These are phyloP conservation scores for Chrysogorgia sp. DNA, from an alignment of 92 coral and sea anemone species.

Conservation along the genomic window DNA sequence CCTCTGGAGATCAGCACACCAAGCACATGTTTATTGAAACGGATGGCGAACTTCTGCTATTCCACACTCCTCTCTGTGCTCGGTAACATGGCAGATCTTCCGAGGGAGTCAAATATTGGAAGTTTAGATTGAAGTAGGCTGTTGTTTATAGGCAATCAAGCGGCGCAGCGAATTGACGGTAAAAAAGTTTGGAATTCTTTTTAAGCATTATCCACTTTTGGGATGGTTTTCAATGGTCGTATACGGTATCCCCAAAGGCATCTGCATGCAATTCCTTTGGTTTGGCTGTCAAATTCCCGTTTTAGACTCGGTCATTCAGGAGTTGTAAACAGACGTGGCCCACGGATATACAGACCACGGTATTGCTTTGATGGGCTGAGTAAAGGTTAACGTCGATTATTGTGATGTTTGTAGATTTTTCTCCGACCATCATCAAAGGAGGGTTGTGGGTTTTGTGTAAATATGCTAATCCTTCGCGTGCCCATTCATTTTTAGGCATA, in stretches of 20 bases:
- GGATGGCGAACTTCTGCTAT: background rate
- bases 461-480: conserved; percentile 34
- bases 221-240: conserved; percentile 5
- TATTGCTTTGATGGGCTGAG: conserved; percentile 4
- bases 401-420: conserved; percentile 6
- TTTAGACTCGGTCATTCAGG: conserved; percentile 13
- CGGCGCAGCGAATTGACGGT: background rate
- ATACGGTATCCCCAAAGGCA: background rate
- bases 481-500: conserved; percentile 20
- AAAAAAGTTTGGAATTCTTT: conserved; percentile 19
- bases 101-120: background rate
- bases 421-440: background rate
- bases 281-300: background rate
- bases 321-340: conserved; percentile 2
- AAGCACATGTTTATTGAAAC: background rate
- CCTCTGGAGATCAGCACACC: no score
- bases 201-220: conserved; percentile 11
- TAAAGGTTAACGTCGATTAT: background rate
- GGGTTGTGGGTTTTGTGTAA: conserved; percentile 24
- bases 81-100: background rate
- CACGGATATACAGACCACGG: background rate
- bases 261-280: background rate
- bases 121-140: background rate
- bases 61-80: background rate
- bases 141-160: background rate